Base-by-base conservation (phyloP, 2,113 vertebrate genomes). In the Nothoprocta perdicaria region DNA sequence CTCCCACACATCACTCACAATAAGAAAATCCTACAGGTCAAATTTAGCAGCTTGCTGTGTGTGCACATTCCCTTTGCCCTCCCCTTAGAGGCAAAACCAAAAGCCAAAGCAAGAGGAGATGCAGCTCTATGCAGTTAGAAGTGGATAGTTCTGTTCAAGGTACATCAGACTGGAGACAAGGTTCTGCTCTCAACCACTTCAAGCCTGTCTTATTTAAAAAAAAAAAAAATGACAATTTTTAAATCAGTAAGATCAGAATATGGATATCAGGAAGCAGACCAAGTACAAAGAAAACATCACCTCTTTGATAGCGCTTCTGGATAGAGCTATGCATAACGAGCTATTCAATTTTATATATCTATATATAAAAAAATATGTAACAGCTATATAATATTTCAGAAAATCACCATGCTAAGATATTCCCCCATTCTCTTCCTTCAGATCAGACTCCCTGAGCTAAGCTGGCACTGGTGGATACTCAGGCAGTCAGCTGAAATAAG, bases 121-220 rank as follows among this genome's bases (percentile, higher is more conserved):
- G 2, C 18, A 43, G 31, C 18, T 38, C 35, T 26, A 86, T 48
- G 73, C 62, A 75, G 60, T 7, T 14, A 53, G 5, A 81, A 76
- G 9, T 74, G 31, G 43, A 50, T 2, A 78, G 61, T 57, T 77
- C 60, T 73, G 31, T 46, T 35, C 27, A 46, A 55, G 52, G 46
- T 57, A 29, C 43, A 81, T 17, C 61, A 75, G 43, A 31, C 13
- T n/a, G 71, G 14, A 38, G 87, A 67, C 14, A 43, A 31, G 12
- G 15, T 58, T 62, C 89, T 96, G 75, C 55, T 77, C 61, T 83
- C 29, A n/a, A 23, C 21, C n/a, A 26, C 31, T 18, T 73, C 68
- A 46, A 19, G 46, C 23, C 13, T n/a, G 67, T 29, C 80, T 87
- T 61, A 52, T 4, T 80, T 15, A 31, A 38, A 26, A 61, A 84